phyloP scores from a whole-genome alignment of 2,888 invertebrate genomes.

The Notodonta dromedarius region DNA sequence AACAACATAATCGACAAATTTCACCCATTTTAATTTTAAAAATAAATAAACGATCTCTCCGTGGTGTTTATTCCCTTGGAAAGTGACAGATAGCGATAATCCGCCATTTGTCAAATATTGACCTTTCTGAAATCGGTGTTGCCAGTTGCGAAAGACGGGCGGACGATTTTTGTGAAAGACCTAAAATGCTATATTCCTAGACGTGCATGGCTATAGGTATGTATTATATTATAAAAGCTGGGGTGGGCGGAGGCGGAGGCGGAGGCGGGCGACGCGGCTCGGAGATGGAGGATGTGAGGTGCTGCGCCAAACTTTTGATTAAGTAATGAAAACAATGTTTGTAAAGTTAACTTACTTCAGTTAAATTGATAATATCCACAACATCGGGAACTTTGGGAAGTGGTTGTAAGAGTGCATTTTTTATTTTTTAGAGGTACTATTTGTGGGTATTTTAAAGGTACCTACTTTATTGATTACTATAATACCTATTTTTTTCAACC shows the following conservation, averaged over 20 bases:
- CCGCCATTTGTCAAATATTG: constrained; percentile 77
- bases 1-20: constrained; percentile 77
- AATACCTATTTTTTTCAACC: no score
- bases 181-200: constrained; percentile 42
- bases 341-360: constrained; percentile 76
- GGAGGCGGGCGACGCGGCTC: constrained; percentile 35
- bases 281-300: constrained; percentile 71
- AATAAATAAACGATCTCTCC: constrained; percentile 36
- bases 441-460: no score
- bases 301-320: constrained; percentile 84
- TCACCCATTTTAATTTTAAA: constrained; percentile 65
- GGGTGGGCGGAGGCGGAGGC: constrained; percentile 56
- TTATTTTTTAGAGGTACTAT: no score
- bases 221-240: constrained; percentile 42
- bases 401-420: neutral
- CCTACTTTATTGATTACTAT: no score
- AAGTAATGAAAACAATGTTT: constrained; percentile 81
- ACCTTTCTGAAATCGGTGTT: constrained; percentile 59
- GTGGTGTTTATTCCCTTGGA: constrained; percentile 60
- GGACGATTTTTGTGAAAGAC: constrained; percentile 60
- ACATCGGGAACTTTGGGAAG: constrained; percentile 61
- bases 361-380: constrained; percentile 74
- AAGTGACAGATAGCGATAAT: constrained; percentile 57
- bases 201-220: constrained; percentile 32
- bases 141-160: constrained; percentile 41